These are phyloP conservation scores for Aspidoscelis tigris DNA, from an alignment of 2,113 vertebrate species.

Conservation along the genomic window DNA sequence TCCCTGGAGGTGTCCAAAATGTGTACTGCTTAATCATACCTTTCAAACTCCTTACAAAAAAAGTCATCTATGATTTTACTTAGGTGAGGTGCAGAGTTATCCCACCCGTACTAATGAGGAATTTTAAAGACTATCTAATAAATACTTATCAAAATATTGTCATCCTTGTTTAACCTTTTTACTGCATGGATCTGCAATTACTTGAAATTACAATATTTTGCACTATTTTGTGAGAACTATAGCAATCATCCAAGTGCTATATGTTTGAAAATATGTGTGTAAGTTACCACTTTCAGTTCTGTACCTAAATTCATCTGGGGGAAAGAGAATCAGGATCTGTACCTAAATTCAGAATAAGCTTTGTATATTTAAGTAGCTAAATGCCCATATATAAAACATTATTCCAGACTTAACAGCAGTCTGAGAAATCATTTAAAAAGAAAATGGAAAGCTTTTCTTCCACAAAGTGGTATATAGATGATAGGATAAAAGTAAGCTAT, in stretches of 20 bases:
- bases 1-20: too few relatives aligned
- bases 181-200: too few relatives aligned
- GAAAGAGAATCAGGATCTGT: not conserved
- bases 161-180: too few relatives aligned
- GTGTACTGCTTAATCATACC: too few relatives aligned
- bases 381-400: not conserved
- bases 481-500: not conserved
- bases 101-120: too few relatives aligned
- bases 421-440: constrained; percentile 1
- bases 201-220: too few relatives aligned
- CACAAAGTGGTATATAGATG: not conserved
- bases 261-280: not conserved
- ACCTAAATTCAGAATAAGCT: not conserved
- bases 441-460: constrained; percentile 10
- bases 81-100: too few relatives aligned
- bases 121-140: constrained; percentile 4
- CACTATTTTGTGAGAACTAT: too few relatives aligned
- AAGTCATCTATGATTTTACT: too few relatives aligned
- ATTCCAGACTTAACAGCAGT: not conserved
- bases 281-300: constrained; percentile 1
- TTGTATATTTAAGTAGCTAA: not conserved
- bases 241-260: too few relatives aligned
- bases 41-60: too few relatives aligned
- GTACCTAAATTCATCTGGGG: not conserved
- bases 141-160: constrained; percentile 5